phyloP scores from a whole-genome alignment of 2,113 vertebrate species.

The Polypterus senegalus region DNA sequence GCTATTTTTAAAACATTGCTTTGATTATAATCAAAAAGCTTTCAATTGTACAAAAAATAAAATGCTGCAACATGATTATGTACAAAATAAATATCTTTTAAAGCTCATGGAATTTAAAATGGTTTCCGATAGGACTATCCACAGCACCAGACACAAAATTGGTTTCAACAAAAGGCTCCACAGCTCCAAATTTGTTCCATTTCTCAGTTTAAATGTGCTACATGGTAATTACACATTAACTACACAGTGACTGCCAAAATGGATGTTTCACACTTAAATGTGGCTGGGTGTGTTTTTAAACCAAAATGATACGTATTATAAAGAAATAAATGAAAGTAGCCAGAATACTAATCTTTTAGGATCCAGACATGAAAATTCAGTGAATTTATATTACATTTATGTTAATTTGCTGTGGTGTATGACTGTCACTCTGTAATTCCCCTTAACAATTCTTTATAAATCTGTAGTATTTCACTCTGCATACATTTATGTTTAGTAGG shows the following conservation, averaged over 20 bases:
- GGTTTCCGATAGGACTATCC: slow-evolving; percentile 11
- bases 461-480: too few species aligned
- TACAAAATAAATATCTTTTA: slow-evolving; percentile 15
- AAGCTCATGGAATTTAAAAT: slow-evolving; percentile 15
- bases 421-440: too few species aligned
- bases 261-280: too few species aligned
- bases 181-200: slow-evolving; percentile 14
- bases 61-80: slow-evolving; percentile 6
- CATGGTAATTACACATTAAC: slow-evolving; percentile 23
- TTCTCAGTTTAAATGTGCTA: slow-evolving; percentile 17
- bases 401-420: too few species aligned
- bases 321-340: too few species aligned
- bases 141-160: slow-evolving; percentile 11
- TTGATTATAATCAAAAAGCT: slow-evolving; percentile 10
- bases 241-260: slow-evolving; percentile 13
- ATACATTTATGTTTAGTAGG: too few species aligned
- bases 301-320: too few species aligned
- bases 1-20: slow-evolving; percentile 17
- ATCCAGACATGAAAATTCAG: too few species aligned
- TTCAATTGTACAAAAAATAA: slow-evolving; percentile 8
- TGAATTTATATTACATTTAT: too few species aligned
- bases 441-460: too few species aligned
- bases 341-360: too few species aligned
- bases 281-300: too few species aligned
- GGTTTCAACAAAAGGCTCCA: slow-evolving; percentile 21